Evolutionary conservation across 2,797 vertebrate species (phyloP).

Genomic region (Glossophaga mutica): DNA sequence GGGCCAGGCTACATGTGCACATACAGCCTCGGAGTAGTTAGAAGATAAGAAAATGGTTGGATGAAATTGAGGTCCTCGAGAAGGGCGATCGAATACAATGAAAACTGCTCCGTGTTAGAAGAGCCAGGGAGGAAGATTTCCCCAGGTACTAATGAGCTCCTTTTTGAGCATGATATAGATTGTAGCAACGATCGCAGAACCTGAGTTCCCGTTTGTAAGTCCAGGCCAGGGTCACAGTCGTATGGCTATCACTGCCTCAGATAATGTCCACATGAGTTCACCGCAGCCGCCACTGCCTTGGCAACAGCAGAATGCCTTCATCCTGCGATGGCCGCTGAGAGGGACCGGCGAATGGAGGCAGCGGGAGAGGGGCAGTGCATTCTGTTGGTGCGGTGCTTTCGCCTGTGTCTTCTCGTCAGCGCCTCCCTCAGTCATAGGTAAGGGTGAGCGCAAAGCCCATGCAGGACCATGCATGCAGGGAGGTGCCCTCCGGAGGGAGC

Average conservation of each 20-base stretch:
- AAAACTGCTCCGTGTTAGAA: slow-evolving; percentile 18
- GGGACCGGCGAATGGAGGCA: not conserved
- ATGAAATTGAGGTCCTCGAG: not conserved
- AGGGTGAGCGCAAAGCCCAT: not conserved
- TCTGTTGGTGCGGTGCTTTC: not conserved
- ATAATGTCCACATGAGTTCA: not conserved
- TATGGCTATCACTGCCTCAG: not conserved
- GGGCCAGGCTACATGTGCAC: not conserved
- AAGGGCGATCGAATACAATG: slow-evolving; percentile 15
- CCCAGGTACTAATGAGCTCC: not conserved
- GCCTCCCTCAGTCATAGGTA: not conserved
- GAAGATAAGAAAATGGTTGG: slow-evolving; percentile 3
- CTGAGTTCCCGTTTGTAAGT: not conserved
- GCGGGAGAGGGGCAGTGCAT: not conserved
- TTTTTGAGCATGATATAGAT: not conserved
- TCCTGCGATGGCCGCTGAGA: not conserved
- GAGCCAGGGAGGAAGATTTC: not conserved
- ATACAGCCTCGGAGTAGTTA: not conserved
- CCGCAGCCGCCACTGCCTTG: not conserved
- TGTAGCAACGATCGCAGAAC: not conserved
- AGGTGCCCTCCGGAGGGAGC: not conserved
- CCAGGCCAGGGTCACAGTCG: not conserved
- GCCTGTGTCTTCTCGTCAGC: not conserved
- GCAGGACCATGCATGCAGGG: not conserved
- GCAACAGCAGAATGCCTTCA: not conserved